Evolutionary conservation across 1,140 invertebrate species (phyloP).

Genomic region (Panagrolaimus sp.): DNA sequence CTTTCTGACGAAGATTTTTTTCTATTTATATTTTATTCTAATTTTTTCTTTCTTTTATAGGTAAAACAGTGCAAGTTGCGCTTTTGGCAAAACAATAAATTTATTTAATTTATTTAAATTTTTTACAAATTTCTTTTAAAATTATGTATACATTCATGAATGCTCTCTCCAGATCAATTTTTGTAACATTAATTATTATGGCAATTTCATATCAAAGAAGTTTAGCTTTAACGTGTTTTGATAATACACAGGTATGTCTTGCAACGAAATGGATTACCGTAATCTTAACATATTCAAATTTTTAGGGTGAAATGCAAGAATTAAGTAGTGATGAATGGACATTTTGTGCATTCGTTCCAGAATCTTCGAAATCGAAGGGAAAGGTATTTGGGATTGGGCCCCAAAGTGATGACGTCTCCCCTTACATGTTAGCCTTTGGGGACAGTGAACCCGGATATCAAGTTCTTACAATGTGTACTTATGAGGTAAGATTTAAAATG

Average conservation of each 20-base stretch:
- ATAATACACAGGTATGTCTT: constrained; percentile 12
- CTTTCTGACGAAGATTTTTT: too few relatives aligned
- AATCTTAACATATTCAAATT: too few relatives aligned
- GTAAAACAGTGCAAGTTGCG: too few relatives aligned
- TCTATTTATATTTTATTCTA: too few relatives aligned
- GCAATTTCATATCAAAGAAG: neutral
- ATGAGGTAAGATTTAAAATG: constrained; percentile 7
- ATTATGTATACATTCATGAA: too few relatives aligned
- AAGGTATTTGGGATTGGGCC: constrained; percentile 9
- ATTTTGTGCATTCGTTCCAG: neutral
- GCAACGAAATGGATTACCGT: neutral
- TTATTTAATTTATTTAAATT: too few relatives aligned
- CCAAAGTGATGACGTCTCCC: neutral
- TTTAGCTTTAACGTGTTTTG: constrained; percentile 6
- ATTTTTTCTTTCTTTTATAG: too few relatives aligned
- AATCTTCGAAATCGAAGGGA: neutral
- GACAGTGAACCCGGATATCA: constrained; percentile 2
- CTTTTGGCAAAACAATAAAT: too few relatives aligned
- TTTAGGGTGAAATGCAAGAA: constrained; percentile 6
- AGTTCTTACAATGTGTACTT: constrained; percentile 8
- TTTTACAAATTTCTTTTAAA: too few relatives aligned
- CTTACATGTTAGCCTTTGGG: neutral
- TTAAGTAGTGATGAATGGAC: neutral
- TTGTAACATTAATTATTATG: too few relatives aligned
- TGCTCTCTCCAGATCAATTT: too few relatives aligned